Base-by-base conservation (phyloP, 2,888 invertebrate genomes). In the Aphrophora alni region DNA sequence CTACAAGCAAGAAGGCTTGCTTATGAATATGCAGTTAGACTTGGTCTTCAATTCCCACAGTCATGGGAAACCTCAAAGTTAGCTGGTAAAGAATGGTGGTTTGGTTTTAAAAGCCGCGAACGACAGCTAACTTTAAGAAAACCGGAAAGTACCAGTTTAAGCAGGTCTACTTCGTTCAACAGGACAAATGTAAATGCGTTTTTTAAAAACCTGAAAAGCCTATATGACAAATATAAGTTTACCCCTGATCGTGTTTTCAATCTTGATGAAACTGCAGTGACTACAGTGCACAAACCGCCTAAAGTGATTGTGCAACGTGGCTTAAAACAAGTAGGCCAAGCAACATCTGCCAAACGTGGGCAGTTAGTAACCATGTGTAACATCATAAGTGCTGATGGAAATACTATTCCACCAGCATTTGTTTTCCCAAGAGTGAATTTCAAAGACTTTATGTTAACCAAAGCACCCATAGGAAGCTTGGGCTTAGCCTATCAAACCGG, bases 291-390 rank as follows among this genome's bases (percentile, higher is more conserved):
- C 33, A 84, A 82, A 38, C 85, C 86, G 21, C 78, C 79, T 27
- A 80, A 80, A 74, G 80, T 86, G 2, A 72, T 86, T 12, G 83
- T 83, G 10, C 74, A 80, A 26, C 83, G 80, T 77, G 85, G 85
- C 5, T 70, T 78, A 12, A 85, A 83, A 68, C 86, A 86, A 80
- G 82, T 86, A 12, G 84, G 84, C 5, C 68, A 77, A 38, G 80
- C 85, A 69, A 86, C 86, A 12, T 86, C 85, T 10, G 85, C 84
- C 14, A 86, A 86, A 82, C 80, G 86, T 73, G 85, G 86, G n/a
- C 77, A 83, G n/a, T 51, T 86, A 10, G 85, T 86, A 0, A 85
- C 85, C 1, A 38, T 85, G 71, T 82, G 81, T 44, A 8, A 80
- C 14, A 81, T 82, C 28, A 84, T 85, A 8, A 83, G 77, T 82